Evolutionary conservation across 2,113 vertebrate species (phyloP).

Genomic region (Osmerus eperlanus): DNA sequence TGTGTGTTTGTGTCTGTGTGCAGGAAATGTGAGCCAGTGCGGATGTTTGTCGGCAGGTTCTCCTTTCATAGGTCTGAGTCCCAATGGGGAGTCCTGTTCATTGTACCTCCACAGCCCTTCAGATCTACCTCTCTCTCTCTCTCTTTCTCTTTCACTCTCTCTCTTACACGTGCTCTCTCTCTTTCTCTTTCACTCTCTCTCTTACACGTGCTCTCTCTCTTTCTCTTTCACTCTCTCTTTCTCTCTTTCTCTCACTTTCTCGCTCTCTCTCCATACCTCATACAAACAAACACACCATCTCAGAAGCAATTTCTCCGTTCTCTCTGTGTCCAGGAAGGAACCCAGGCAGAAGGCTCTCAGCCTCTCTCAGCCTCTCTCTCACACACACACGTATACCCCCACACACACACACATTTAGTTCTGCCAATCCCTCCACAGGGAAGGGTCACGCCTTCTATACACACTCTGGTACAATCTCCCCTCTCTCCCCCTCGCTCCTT

Average conservation of each 20-base stretch:
- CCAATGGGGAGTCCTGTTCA: slow-evolving; percentile 35
- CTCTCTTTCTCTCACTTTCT: neutral
- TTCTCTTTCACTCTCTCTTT: slow-evolving; percentile 5
- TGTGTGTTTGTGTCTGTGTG: slow-evolving; percentile 8
- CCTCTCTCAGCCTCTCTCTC: too few species aligned
- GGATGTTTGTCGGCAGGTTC: slow-evolving; percentile 29
- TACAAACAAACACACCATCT: too few species aligned
- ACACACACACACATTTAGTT: neutral
- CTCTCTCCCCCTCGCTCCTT: neutral
- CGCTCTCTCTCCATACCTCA: neutral
- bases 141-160: neutral
- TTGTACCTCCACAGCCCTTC: slow-evolving; percentile 14
- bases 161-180: slow-evolving; percentile 2
- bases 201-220: neutral
- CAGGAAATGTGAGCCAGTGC: slow-evolving; percentile 27
- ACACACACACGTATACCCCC: too few species aligned
- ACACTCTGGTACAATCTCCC: neutral
- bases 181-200: neutral
- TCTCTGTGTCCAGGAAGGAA: too few species aligned
- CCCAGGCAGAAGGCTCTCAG: too few species aligned
- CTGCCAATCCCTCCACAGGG: neutral
- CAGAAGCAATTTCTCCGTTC: too few species aligned
- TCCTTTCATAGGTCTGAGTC: slow-evolving; percentile 39
- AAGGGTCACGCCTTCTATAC: neutral
- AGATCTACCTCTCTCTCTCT: slow-evolving; percentile 3